Conservation (phyloP, 2,888 invertebrate genomes). For the Aspidiotus destructor region DNA sequence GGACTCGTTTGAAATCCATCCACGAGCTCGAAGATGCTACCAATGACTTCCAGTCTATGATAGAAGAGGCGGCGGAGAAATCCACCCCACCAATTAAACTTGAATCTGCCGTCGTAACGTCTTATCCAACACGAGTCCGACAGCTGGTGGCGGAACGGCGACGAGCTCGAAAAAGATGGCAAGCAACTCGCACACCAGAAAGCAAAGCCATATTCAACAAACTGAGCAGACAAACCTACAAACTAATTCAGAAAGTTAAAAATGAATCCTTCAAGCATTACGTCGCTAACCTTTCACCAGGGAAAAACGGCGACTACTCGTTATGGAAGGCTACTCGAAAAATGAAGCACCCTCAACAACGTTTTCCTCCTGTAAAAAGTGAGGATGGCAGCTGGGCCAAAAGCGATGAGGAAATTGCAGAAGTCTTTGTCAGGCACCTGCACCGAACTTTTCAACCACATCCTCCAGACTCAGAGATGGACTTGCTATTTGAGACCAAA, state of each 20-base stretch:
- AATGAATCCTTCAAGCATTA: background rate
- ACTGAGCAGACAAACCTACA: background rate
- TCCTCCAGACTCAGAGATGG: background rate
- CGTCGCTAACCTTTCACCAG: background rate
- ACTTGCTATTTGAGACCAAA: background rate
- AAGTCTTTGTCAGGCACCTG: conserved; percentile 36
- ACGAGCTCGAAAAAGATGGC: conserved; percentile 7
- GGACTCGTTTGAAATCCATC: background rate
- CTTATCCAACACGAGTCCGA: background rate
- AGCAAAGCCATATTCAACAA: conserved; percentile 2
- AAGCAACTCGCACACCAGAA: background rate
- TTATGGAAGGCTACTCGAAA: conserved; percentile 37
- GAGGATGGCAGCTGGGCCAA: conserved; percentile 36
- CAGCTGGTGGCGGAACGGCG: conserved; percentile 1
- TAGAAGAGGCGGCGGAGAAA: conserved; percentile 4
- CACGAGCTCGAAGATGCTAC: background rate
- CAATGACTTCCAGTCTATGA: background rate
- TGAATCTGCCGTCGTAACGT: background rate
- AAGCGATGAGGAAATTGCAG: conserved; percentile 36
- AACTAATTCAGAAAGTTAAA: background rate
- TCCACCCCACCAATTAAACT: background rate
- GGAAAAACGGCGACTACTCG: conserved; percentile 36
- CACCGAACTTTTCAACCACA: conserved; percentile 36
- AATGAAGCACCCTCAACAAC: conserved; percentile 34
- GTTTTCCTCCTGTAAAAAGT: conserved; percentile 34